Base-by-base conservation (phyloP, 23 tunicate genomes). In the Ascidia mentula region DNA sequence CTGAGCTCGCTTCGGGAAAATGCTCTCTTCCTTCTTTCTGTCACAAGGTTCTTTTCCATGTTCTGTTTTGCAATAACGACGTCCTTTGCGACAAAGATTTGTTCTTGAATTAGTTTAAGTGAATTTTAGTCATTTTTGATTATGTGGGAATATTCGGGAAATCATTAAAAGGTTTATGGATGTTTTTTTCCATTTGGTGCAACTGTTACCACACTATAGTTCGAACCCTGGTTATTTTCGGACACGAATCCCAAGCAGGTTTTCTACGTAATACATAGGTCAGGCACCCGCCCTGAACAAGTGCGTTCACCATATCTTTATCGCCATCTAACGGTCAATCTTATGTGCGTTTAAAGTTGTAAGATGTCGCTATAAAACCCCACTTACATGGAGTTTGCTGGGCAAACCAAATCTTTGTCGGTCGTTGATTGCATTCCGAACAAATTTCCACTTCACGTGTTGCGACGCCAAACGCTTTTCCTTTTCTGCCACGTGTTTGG, bases 381-480 rank as follows among this genome's bases (percentile, higher is more conserved):
- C 6, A 71, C 74, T 83, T 74, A 83, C 87, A 31, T 77, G 69
- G 59, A 59, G 42, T 61, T 80, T 79, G 22, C 39, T 59, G 0
- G 96, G 96, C 28, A 91, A 70, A 31, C 97, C 97, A 72, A 81
- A 91, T 39, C 40, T 46, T 6, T 61, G 32, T 70, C 90, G 75
- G 35, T 91, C 84, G 20, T 72, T 39, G 30, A 34, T 74, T 3
- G 15, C 69, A 18, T 73, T 40, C 18, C 38, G n/a, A 37, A 86
- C 82, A 35, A 82, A 91, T 60, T 82, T 91, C 90, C 90, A 92
- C 69, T 92, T 92, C 6, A 92, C 97, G 37, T 92, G 97, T 69
- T 92, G 97, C 0, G 92, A 82, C 34, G 81, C 70, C 18, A 92
- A 18, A 87, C 97, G 75, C 65, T 81, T 82, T 20, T 83, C 78